A percentile compares a stretch with the other conserved stretches of the same genome.
Evolutionary conservation across 1,140 invertebrate species (phyloP).

Genomic region (Pogonomyrmex californicus): DNA sequence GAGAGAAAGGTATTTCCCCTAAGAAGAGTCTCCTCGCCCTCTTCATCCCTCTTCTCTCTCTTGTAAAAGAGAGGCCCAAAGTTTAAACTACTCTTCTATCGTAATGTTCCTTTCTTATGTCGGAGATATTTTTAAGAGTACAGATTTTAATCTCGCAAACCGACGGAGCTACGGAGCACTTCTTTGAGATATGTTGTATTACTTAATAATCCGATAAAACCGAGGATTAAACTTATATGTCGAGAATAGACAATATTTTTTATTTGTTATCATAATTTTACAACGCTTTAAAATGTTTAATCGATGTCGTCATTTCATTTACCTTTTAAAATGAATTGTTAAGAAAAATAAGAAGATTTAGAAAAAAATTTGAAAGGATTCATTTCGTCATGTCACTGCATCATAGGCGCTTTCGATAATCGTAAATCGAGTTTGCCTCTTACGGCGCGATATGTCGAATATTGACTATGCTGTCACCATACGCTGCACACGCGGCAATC

Average conservation of each 20-base stretch:
- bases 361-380: neutral
- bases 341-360: neutral
- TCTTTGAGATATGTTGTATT: neutral
- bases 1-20: constrained; percentile 59
- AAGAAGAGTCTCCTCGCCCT: neutral
- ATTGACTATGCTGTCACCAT: constrained; percentile 38
- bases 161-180: neutral
- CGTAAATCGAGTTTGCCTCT: constrained; percentile 32
- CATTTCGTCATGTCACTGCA: neutral
- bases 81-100: constrained; percentile 49
- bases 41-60: neutral
- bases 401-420: constrained; percentile 32
- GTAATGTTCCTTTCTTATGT: constrained; percentile 18
- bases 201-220: neutral
- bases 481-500: neutral
- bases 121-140: constrained; percentile 36
- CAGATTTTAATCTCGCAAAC: constrained; percentile 27
- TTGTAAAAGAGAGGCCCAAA: neutral
- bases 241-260: neutral
- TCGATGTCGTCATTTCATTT: neutral
- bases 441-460: constrained; percentile 1
- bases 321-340: neutral
- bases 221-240: neutral
- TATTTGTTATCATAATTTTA: neutral
- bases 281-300: neutral